Evolutionary conservation across 2,797 vertebrate genomes (phyloP).

Genomic region (Pempheris klunzingeri): DNA sequence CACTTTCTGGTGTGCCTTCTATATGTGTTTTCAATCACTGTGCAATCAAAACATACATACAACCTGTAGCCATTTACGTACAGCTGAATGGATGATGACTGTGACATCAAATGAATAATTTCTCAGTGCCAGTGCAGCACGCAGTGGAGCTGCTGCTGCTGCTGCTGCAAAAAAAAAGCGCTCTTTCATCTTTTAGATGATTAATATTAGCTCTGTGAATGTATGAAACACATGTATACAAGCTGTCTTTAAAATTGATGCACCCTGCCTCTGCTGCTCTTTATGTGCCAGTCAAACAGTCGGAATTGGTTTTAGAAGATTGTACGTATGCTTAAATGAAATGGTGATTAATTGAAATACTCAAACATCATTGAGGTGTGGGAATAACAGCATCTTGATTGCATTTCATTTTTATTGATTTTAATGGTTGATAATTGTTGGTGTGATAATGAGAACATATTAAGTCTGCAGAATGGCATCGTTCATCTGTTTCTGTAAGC

Average conservation of each 20-base stretch:
- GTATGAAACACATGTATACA: constrained; percentile 35
- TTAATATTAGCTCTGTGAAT: constrained; percentile 45
- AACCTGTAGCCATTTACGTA: constrained; percentile 54
- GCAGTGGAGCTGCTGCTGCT: constrained; percentile 1
- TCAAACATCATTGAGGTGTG: constrained; percentile 5
- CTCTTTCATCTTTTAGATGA: constrained; percentile 33
- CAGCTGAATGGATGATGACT: constrained; percentile 54
- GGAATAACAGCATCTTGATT: constrained; percentile 7
- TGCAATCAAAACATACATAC: constrained; percentile 51
- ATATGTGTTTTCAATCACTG: constrained; percentile 52
- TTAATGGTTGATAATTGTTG: constrained; percentile 38
- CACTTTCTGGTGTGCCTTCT: constrained; percentile 36
- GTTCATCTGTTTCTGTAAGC: constrained; percentile 11
- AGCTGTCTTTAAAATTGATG: constrained; percentile 34
- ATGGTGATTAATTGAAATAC: constrained; percentile 18
- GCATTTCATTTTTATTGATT: constrained; percentile 30
- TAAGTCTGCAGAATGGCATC: constrained; percentile 13
- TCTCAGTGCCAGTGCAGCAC: constrained; percentile 36
- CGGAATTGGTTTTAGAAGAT: constrained; percentile 1
- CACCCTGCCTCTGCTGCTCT: constrained; percentile 3
- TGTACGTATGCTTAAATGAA: constrained; percentile 18
- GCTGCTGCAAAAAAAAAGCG: too few relatives aligned
- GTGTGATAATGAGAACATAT: constrained; percentile 23
- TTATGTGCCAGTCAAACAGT: not conserved
- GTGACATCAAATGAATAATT: constrained; percentile 62